phyloP scores from a whole-genome alignment of 2,888 invertebrate species.

The Neria commutata region DNA sequence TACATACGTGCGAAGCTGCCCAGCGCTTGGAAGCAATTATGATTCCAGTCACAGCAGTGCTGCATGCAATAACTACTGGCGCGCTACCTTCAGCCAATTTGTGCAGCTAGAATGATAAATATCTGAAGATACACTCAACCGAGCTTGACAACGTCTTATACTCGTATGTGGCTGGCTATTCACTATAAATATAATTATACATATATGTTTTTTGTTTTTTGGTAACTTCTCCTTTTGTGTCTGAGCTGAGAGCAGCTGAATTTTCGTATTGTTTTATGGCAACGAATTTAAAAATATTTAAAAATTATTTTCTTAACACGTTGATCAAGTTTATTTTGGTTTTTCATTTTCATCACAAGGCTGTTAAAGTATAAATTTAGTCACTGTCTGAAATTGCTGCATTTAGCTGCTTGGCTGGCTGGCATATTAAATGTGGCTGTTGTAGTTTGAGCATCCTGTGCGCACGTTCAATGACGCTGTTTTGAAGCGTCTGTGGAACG shows the following conservation, averaged over 20 bases:
- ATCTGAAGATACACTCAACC: constrained; percentile 11
- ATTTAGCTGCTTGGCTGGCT: neutral
- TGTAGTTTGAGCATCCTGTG: too few species aligned
- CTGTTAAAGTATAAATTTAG: constrained; percentile 1
- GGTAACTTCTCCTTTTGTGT: neutral
- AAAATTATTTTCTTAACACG: too few species aligned
- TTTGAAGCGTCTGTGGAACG: too few species aligned
- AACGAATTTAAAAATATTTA: neutral
- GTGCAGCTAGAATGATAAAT: constrained; percentile 42
- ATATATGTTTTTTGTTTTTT: too few species aligned
- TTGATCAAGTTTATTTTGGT: neutral
- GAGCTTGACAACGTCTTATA: too few species aligned
- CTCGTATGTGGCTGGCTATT: too few species aligned
- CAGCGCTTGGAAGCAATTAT: neutral
- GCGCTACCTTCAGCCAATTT: constrained; percentile 47
- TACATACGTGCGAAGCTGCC: too few species aligned
- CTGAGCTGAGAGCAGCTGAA: neutral
- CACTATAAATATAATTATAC: too few species aligned
- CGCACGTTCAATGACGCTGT: too few species aligned
- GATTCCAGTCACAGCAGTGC: constrained; percentile 28
- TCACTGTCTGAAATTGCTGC: neutral
- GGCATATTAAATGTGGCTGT: too few species aligned
- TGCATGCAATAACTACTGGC: constrained; percentile 33
- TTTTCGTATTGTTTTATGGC: neutral
- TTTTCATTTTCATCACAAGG: neutral